Evolutionary conservation across 2,797 vertebrate species (phyloP), one percentile per base, ranked within the genome.

Genomic region (Ceryle rudis): DNA sequence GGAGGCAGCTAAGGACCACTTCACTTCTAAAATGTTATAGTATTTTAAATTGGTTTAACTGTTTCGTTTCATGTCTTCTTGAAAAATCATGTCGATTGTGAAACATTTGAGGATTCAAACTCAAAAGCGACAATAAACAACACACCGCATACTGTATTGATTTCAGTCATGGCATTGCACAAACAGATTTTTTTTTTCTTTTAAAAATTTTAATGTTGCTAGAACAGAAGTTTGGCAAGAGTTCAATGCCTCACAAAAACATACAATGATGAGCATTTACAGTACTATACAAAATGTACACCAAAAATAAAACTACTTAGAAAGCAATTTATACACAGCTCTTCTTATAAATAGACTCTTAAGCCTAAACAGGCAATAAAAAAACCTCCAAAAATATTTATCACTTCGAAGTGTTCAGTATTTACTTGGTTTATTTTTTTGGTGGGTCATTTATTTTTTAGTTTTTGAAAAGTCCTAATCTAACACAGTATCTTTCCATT

Each of bases 151-250:
- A 44, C 12, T 19, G 17, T 14, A 51, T 2, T 39, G 26, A 81
- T 80, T 89, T 81, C 65, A 92, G 69, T 65, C 61, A 81, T 39
- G 62, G 87, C 79, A 93, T 83, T 90, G 65, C 72, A 92, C 46
- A 71, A 87, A 41, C 15, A 62, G 29, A 10, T 52, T 22, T 84
- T 26, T 28, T 42, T 62, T 81, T 84, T 39, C 15, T 75, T 94
- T 91, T 77, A 51, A 39, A 79, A 31, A 62, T 78, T 93, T 89
- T 88, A 54, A 91, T 92, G 46, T 70, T 42, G 37, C 80, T 90
- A 88, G 39, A 81, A 79, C 52, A 74, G 28, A 73, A 49, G 29
- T 54, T 41, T 82, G 67, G 74, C 58, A 67, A 74, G 10, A 19
- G 49, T 29, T 77, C 61, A 67, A 5, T 4, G 9, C 21, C 46